Percentiles rank a stretch among this genome's conserved stretches.
Conservation (phyloP, 2,113 vertebrate genomes). For the Scalopus aquaticus region DNA sequence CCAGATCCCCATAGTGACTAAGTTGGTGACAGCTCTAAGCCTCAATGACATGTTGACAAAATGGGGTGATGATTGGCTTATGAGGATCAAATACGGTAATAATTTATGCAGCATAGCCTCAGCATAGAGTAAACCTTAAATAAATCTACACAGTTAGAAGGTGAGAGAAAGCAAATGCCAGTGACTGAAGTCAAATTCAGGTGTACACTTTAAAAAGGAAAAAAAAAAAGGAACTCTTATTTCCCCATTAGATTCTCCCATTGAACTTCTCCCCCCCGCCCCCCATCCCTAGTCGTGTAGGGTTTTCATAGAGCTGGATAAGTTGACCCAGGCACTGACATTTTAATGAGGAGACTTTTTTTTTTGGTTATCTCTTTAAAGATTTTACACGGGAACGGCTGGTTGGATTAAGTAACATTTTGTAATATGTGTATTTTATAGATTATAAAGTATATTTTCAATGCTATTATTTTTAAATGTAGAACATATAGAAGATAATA, state of each 20-base stretch:
- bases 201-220: background rate
- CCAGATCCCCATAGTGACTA: background rate
- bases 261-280: background rate
- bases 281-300: background rate
- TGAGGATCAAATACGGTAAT: background rate
- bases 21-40: background rate
- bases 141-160: background rate
- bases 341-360: background rate
- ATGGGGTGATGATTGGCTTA: background rate
- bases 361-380: background rate
- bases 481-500: background rate
- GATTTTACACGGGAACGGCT: background rate
- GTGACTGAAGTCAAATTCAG: background rate
- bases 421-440: background rate
- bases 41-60: background rate
- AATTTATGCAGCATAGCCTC: background rate
- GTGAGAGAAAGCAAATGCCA: background rate
- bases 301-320: background rate
- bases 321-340: background rate
- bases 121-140: background rate
- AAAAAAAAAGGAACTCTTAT: background rate
- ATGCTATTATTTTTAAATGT: background rate
- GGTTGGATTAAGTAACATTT: background rate
- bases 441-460: background rate
- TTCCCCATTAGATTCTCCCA: background rate